Base-by-base conservation (phyloP, 1,140 invertebrate species). In the Hycleus phaleratus region DNA sequence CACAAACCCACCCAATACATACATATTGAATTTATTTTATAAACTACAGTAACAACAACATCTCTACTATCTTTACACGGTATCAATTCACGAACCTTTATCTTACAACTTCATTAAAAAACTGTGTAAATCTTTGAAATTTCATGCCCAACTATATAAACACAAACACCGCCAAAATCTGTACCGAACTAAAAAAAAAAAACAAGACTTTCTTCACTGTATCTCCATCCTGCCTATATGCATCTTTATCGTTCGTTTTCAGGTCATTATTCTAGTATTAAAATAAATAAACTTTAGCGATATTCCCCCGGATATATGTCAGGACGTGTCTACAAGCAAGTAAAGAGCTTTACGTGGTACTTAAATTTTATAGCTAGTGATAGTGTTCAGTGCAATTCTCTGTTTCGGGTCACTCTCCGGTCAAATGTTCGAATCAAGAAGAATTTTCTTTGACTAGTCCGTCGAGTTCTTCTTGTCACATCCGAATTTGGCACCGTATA, bases 341-440 rank as follows among this genome's bases (percentile, higher is more conserved):
- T 46, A 66, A 64, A 66, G 54, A 66, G 64, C 61, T 63, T 66
- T 66, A 63, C 64, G 59, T 66, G 64, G 64, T 66, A 61, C 64
- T 66, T 63, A 57, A 63, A 61, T 55, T 66, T 66, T 66, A 66
- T 66, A 61, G 64, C 32, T 58, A 54, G 46, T 40, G 64, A 66
- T 66, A 66, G 59, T 50, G 61, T 53, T 57, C 59, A 58, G 61
- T 60, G 64, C 58, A 49, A 59, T 63, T 63, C 61, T 56, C 47
- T 61, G 61, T 65, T 47, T 4, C 48, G 56, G 61, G 61, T 62
- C 61, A 58, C 4, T 32, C 7, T 4, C 32, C 32, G 32, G 32
- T 32, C 32, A 32, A 32, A 32, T 32, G 32, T 32, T 32, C 7
- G 32, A 32, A 32, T 32, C 32, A 32, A 32, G 7, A 32, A 5